A percentile compares a stretch with the other conserved stretches of the same genome.
phyloP scores from a whole-genome alignment of 2,797 vertebrate genomes.

The Poeciliopsis paucimaculata region DNA sequence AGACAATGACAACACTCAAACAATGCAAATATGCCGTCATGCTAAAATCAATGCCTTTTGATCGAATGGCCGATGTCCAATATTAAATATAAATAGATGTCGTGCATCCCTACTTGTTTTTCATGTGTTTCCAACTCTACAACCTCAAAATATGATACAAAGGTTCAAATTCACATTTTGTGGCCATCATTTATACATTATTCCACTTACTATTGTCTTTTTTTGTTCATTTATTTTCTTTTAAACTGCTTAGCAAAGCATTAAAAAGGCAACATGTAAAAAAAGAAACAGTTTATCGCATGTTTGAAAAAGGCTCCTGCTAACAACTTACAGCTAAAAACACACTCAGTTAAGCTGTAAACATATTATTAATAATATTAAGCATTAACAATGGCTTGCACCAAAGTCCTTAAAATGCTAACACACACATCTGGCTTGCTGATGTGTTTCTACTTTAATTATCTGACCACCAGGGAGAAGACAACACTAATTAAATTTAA shows the following conservation, averaged over 20 bases:
- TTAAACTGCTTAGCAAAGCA: not conserved
- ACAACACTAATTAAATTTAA: not conserved
- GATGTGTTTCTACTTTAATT: not conserved
- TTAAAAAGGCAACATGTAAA: not conserved
- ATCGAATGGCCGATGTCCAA: too few relatives aligned
- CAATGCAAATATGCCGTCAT: too few relatives aligned
- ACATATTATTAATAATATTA: too few relatives aligned
- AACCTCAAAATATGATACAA: not conserved
- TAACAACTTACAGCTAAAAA: too few relatives aligned
- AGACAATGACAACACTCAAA: too few relatives aligned
- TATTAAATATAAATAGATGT: too few relatives aligned
- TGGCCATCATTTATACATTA: not conserved
- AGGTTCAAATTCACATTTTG: not conserved
- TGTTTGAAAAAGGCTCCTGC: not conserved
- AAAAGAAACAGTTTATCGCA: not conserved
- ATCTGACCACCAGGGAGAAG: not conserved
- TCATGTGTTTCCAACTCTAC: not conserved
- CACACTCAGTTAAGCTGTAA: too few relatives aligned
- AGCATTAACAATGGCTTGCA: not conserved
- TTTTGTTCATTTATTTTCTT: too few relatives aligned
- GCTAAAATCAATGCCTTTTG: too few relatives aligned
- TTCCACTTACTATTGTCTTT: not conserved
- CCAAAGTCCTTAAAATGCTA: not conserved
- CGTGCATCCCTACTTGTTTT: too few relatives aligned
- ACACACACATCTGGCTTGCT: not conserved